A percentile compares a stretch with the other conserved stretches of the same genome.
Conservation (phyloP, 2,888 invertebrate genomes). For the Helicoverpa assulta region DNA sequence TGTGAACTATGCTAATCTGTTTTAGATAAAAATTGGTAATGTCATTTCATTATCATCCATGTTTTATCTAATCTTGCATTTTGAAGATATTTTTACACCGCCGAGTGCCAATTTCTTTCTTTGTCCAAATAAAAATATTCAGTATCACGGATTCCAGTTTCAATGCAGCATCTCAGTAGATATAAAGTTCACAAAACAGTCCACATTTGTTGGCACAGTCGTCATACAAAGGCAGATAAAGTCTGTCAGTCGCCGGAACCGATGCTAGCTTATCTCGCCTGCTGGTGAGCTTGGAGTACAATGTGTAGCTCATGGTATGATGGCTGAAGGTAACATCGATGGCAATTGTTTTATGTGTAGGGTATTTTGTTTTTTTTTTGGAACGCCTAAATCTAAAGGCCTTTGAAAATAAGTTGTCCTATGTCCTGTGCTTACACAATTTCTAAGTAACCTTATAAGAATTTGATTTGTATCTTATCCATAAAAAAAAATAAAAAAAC, state of each 20-base stretch:
- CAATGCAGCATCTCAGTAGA: too few species aligned
- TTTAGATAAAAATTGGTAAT: neutral
- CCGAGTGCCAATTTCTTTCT: too few species aligned
- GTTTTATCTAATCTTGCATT: neutral
- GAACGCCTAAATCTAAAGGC: too few species aligned
- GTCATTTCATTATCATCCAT: neutral
- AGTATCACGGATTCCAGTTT: too few species aligned
- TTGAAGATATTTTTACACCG: neutral
- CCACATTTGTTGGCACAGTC: neutral
- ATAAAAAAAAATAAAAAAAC: too few species aligned
- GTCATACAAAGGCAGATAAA: neutral
- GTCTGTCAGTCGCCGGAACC: neutral
- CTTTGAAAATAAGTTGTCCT: too few species aligned
- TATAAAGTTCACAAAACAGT: neutral
- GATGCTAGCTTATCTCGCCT: neutral
- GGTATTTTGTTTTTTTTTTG: too few species aligned
- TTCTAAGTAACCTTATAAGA: too few species aligned
- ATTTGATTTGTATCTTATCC: too few species aligned
- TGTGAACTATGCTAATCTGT: slow-evolving; percentile 70
- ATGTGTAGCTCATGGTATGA: neutral
- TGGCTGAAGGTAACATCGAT: neutral
- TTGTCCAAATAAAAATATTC: neutral
- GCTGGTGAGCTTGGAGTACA: neutral
- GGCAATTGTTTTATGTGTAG: too few species aligned
- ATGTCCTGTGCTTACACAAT: too few species aligned